Conservation (phyloP, 2,113 vertebrate genomes). For the Geothlypis trichas region DNA sequence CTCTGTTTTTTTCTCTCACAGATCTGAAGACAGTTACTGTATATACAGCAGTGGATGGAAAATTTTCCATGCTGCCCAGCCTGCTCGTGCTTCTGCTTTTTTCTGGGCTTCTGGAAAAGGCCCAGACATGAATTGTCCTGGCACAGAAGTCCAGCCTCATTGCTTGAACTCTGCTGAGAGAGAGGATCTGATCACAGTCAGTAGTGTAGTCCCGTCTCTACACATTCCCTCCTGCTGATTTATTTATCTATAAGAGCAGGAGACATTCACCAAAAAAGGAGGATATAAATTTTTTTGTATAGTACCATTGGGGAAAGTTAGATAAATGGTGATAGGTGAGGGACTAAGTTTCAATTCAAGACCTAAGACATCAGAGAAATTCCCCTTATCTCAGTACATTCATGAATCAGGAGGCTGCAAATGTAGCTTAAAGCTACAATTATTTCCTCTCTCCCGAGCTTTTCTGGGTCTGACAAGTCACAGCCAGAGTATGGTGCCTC, state of each 20-base stretch:
- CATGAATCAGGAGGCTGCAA: background rate
- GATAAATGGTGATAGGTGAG: background rate
- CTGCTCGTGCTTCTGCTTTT: background rate
- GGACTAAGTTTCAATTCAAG: background rate
- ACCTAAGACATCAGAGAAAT: background rate
- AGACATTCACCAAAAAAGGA: background rate
- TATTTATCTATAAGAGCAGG: background rate
- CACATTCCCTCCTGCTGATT: accelerated
- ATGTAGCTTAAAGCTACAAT: background rate
- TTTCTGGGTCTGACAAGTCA: background rate
- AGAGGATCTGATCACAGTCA: background rate
- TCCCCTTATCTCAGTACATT: background rate
- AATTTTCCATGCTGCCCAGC: background rate
- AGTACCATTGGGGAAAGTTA: background rate
- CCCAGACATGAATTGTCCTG: background rate
- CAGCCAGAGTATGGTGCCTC: background rate
- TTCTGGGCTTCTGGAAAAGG: no score
- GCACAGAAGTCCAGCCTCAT: background rate
- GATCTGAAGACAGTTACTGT: background rate
- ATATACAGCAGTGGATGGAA: background rate
- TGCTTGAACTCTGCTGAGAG: accelerated
- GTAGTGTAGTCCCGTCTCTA: background rate
- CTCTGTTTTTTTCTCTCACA: background rate
- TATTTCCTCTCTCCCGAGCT: background rate
- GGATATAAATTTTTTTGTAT: background rate